Percentiles rank a stretch among this genome's conserved stretches.
phyloP scores from a whole-genome alignment of 2,113 vertebrate genomes.

The Cairina moschata region DNA sequence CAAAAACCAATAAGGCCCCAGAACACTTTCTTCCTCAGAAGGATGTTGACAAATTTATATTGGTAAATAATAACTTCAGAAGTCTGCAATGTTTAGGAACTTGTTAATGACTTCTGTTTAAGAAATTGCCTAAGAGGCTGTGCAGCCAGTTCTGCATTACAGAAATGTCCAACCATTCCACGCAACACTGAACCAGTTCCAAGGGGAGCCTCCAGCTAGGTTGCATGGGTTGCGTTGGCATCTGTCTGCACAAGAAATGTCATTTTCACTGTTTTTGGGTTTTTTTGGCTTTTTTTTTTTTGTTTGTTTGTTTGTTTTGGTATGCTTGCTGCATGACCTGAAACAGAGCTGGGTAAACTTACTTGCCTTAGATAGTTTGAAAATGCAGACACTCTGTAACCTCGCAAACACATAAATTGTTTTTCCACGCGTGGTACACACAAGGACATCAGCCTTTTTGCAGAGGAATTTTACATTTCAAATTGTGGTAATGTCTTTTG shows the following conservation, averaged over 20 bases:
- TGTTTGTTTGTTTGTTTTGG: too few relatives aligned
- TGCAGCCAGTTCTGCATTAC: background rate
- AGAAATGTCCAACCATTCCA: background rate
- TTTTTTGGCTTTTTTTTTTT: too few relatives aligned
- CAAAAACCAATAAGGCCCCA: background rate
- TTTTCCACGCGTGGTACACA: accelerated
- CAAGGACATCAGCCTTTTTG: background rate
- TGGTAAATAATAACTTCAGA: background rate
- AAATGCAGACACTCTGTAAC: background rate
- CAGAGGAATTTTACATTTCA: background rate
- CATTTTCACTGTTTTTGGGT: accelerated
- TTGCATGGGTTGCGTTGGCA: accelerated
- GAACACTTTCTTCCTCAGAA: background rate
- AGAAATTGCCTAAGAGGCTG: background rate
- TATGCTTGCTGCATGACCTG: background rate
- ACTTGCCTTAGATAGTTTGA: background rate
- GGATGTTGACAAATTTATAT: background rate
- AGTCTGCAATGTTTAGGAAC: background rate
- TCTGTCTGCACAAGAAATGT: background rate
- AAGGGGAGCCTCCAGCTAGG: background rate
- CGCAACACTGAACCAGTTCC: accelerated
- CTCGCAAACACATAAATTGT: background rate
- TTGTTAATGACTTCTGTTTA: background rate
- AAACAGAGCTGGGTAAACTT: background rate
- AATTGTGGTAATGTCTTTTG: background rate